Conservation (phyloP, 1,140 invertebrate species). For the Platorchestia sp. region DNA sequence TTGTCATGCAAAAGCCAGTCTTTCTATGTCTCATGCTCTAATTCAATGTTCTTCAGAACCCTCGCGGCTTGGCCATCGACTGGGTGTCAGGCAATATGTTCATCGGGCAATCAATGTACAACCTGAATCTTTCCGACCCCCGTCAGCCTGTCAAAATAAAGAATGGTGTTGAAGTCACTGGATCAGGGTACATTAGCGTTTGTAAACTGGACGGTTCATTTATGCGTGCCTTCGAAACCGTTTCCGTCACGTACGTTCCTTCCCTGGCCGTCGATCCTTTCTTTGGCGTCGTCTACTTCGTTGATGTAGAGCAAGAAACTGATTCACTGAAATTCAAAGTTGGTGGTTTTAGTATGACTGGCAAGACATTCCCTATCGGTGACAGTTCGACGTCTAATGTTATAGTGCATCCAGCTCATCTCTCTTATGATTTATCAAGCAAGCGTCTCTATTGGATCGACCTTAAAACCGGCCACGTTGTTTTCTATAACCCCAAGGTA, state of each 20-base stretch:
- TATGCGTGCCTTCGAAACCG: slow-evolving; percentile 73
- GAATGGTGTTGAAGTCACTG: neutral
- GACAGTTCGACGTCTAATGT: neutral
- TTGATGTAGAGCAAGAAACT: neutral
- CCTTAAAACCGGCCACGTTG: slow-evolving; percentile 72
- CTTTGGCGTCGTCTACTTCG: slow-evolving; percentile 72
- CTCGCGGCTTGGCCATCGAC: slow-evolving; percentile 79
- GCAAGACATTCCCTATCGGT: slow-evolving; percentile 68
- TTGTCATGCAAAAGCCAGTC: neutral
- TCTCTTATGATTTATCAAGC: slow-evolving; percentile 76
- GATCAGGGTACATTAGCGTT: slow-evolving; percentile 75
- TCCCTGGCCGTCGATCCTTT: slow-evolving; percentile 79
- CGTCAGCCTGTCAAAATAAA: neutral
- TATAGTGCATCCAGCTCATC: slow-evolving; percentile 72
- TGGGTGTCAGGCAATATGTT: slow-evolving; percentile 78
- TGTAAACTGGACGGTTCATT: slow-evolving; percentile 82
- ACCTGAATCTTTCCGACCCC: neutral
- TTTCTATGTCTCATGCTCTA: neutral
- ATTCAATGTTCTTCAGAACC: slow-evolving; percentile 64
- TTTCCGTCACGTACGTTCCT: slow-evolving; percentile 70
- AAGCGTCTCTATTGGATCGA: slow-evolving; percentile 80
- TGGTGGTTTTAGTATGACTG: slow-evolving; percentile 76
- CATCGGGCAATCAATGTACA: slow-evolving; percentile 56
- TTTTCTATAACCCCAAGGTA: neutral
- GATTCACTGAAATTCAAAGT: neutral